phyloP scores from a whole-genome alignment of 2,888 invertebrate species.

The Drosophila phalerata region DNA sequence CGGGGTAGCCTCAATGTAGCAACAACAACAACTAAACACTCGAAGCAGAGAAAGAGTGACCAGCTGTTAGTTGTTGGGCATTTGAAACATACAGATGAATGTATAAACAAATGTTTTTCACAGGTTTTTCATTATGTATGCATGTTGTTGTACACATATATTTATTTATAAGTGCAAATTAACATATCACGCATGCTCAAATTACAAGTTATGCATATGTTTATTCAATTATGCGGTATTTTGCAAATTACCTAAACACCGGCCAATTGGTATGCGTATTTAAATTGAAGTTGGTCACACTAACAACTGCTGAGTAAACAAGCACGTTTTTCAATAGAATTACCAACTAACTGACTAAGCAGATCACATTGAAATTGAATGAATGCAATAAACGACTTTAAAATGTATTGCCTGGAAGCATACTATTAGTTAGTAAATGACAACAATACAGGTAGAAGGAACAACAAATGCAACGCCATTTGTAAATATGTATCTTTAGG shows the following conservation, averaged over 20 bases:
- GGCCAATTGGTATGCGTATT: constrained; percentile 12
- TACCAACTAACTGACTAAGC: not conserved
- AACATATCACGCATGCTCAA: not conserved
- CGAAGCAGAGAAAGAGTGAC: constrained; percentile 23
- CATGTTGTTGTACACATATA: not conserved
- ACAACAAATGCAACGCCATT: constrained; percentile 10
- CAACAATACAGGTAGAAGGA: not conserved
- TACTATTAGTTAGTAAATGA: not conserved
- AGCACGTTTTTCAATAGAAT: constrained; percentile 66
- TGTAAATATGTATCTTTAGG: not conserved
- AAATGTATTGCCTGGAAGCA: not conserved
- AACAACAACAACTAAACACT: constrained; percentile 21
- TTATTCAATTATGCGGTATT: constrained; percentile 1
- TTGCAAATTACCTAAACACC: not conserved
- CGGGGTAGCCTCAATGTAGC: constrained; percentile 22
- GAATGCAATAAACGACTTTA: not conserved
- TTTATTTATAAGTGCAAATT: not conserved
- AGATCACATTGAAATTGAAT: constrained; percentile 7
- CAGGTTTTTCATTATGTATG: not conserved
- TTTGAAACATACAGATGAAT: constrained; percentile 17
- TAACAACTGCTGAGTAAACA: constrained; percentile 57
- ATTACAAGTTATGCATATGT: not conserved
- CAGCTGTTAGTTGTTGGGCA: constrained; percentile 35
- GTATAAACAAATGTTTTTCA: constrained; percentile 3
- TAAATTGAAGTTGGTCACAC: constrained; percentile 44